Base-by-base conservation (phyloP, 2,113 vertebrate species). In the Tautogolabrus adspersus region DNA sequence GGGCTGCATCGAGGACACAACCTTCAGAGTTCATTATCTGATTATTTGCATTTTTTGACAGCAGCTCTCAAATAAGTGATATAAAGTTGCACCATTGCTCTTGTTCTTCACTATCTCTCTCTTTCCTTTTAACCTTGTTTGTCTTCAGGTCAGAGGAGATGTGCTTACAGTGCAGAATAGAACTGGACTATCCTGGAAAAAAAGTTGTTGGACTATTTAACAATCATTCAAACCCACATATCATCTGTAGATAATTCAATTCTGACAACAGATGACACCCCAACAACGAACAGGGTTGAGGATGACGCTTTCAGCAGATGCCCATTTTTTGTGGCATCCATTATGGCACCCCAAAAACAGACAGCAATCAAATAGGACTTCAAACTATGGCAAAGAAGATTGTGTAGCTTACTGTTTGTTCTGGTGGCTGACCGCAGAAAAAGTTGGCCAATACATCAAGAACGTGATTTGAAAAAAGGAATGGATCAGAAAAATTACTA, bases 71-170 rank as follows among this genome's bases (percentile, higher is more conserved):
- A 54, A 22, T 63, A 67, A 52, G 19, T 75, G 6, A 76, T 30
- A 69, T 12, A 26, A 22, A 34, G 38, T 34, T 46, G 22, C 37
- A 37, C 22, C n/a, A 26, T 26, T 59, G 51, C 30, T 6, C 46
- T 19, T 15, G 10, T 37, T 57, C 56, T 44, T 10, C 5, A 9
- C 38, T 44, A n/a, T 57, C 49, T 67, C 19, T 57, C 37, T 38
- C 26, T 49, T 49, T 49, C 5, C 37, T 34, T 10, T 72, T 42
- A 10, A 77, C 79, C 73, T 70, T 63, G n/a, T 8, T 16, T 64
- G 23, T 67, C 42, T 56, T 3, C 1, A 62, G 26, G 75, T 62
- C 64, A 66, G n/a, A 11, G 10, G 47, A 55, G 51, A 72, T 68
- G 40, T 62, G 10, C 15, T 66, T 37, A 3, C 0, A 18, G 22